phyloP scores from a whole-genome alignment of 2,888 invertebrate genomes.

The Alsophila aescularia region DNA sequence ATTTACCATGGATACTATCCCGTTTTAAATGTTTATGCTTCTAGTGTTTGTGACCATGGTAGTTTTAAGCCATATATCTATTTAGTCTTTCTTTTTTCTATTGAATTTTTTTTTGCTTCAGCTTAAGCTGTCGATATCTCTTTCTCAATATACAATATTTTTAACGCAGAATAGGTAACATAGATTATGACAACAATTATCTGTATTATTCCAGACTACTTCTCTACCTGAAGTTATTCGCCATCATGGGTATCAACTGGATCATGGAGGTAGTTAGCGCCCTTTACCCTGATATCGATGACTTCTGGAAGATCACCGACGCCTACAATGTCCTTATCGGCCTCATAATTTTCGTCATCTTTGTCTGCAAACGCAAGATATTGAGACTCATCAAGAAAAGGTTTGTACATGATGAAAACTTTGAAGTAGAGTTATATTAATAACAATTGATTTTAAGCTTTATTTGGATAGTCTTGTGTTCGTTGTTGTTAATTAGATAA shows the following conservation, averaged over 20 bases:
- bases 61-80: too few species aligned
- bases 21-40: too few species aligned
- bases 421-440: not conserved
- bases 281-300: constrained; percentile 72
- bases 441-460: not conserved
- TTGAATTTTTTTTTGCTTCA: too few species aligned
- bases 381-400: constrained; percentile 85
- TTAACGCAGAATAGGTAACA: too few species aligned
- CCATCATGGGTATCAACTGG: constrained; percentile 91
- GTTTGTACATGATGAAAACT: constrained; percentile 54
- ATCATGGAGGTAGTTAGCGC: constrained; percentile 88
- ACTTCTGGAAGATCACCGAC: constrained; percentile 86
- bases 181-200: not conserved
- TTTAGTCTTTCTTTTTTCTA: too few species aligned
- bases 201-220: constrained; percentile 83
- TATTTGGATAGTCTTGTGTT: too few species aligned
- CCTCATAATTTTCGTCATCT: constrained; percentile 88
- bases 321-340: constrained; percentile 88
- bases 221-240: constrained; percentile 88
- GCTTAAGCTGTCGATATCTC: too few species aligned
- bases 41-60: too few species aligned
- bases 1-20: too few species aligned
- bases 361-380: constrained; percentile 89
- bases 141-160: not conserved
- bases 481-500: too few species aligned